phyloP scores from a whole-genome alignment of 2,888 invertebrate genomes.

The Adelognathus sp. region DNA sequence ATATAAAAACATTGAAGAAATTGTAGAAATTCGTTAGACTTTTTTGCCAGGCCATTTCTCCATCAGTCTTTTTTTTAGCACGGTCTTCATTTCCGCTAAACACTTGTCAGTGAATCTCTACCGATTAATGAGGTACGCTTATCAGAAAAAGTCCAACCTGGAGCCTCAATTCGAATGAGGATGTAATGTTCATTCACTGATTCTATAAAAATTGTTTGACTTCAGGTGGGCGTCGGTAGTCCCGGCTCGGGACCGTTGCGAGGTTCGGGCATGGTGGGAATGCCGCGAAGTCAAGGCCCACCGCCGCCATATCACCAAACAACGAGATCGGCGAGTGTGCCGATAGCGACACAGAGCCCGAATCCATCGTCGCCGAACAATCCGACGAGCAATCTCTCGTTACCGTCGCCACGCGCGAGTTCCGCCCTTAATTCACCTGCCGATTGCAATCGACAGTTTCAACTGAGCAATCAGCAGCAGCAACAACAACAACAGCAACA shows the following conservation, averaged over 20 bases:
- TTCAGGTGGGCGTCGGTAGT: conserved; percentile 71
- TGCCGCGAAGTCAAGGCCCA: conserved; percentile 86
- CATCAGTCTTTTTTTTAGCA: too few relatives aligned
- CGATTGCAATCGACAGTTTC: conserved; percentile 84
- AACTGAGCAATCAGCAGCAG: conserved; percentile 76
- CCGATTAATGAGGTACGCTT: too few relatives aligned
- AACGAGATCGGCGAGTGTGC: conserved; percentile 88
- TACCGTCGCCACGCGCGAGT: conserved; percentile 88
- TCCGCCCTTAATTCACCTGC: conserved; percentile 88
- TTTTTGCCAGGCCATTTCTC: too few relatives aligned
- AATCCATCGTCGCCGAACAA: conserved; percentile 89
- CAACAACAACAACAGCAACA: too few relatives aligned
- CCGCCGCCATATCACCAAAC: conserved; percentile 90
- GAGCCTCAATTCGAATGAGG: too few relatives aligned
- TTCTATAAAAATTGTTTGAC: not conserved
- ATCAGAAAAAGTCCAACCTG: too few relatives aligned
- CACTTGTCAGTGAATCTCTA: too few relatives aligned
- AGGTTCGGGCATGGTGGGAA: conserved; percentile 77
- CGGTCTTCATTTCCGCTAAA: too few relatives aligned
- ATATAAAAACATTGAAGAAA: too few relatives aligned
- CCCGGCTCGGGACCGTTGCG: conserved; percentile 74
- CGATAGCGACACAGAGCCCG: conserved; percentile 88
- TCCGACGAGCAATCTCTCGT: conserved; percentile 87
- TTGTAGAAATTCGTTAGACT: too few relatives aligned
- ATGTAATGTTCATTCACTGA: not conserved